Evolutionary conservation across 2,113 vertebrate genomes (phyloP).

Genomic region (Corythornis cristatus): DNA sequence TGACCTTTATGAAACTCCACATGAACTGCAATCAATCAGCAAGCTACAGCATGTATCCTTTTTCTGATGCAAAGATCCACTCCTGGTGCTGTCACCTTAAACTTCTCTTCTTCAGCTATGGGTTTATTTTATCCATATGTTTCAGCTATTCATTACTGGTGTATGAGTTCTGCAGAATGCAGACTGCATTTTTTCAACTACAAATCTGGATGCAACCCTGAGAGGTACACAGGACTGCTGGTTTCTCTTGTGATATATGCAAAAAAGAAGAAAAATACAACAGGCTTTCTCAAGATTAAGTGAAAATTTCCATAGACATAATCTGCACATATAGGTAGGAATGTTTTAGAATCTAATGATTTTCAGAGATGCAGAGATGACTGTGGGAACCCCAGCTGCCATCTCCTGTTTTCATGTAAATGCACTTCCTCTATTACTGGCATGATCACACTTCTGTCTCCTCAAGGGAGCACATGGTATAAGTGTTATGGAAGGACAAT

Average conservation of each 20-base stretch:
- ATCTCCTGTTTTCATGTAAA: not conserved
- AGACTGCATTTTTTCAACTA: not conserved
- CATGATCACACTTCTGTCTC: not conserved
- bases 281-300: not conserved
- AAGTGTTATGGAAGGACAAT: rapidly evolving
- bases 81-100: not conserved
- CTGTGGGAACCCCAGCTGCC: not conserved
- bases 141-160: not conserved
- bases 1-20: not conserved
- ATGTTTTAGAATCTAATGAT: not conserved
- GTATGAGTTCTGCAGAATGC: not conserved
- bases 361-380: not conserved
- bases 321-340: not conserved
- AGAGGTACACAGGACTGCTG: not conserved
- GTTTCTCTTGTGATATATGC: not conserved
- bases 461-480: not conserved
- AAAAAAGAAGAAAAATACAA: not conserved
- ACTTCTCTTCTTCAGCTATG: not conserved
- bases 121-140: not conserved
- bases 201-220: not conserved
- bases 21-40: not conserved
- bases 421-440: not conserved
- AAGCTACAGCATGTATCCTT: not conserved
- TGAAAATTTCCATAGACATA: not conserved
- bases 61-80: not conserved